phyloP scores from a whole-genome alignment of 2,888 invertebrate genomes.

The Biston stratarius region DNA sequence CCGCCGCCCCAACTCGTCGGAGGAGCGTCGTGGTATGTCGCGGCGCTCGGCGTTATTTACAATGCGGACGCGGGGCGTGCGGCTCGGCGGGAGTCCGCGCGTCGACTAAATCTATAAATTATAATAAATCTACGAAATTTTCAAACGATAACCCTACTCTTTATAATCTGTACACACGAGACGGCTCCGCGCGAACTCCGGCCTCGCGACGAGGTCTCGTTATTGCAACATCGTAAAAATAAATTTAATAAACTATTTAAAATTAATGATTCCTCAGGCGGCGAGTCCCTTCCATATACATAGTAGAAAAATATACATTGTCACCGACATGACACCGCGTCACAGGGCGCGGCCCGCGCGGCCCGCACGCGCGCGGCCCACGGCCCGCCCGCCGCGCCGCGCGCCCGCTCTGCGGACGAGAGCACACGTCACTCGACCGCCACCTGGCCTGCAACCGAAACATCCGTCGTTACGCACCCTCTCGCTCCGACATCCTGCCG shows the following conservation, averaged over 20 bases:
- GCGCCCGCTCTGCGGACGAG: neutral
- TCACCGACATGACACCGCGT: slow-evolving; percentile 67
- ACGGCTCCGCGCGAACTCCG: slow-evolving; percentile 63
- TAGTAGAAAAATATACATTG: slow-evolving; percentile 84
- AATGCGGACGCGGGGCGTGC: slow-evolving; percentile 46
- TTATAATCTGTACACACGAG: slow-evolving; percentile 66
- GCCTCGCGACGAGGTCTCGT: slow-evolving; percentile 61
- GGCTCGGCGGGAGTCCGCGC: slow-evolving; percentile 2
- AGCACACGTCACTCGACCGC: neutral
- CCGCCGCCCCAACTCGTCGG: no score
- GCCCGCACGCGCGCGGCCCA: slow-evolving; percentile 3
- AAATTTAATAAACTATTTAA: slow-evolving; percentile 45
- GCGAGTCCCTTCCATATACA: slow-evolving; percentile 70
- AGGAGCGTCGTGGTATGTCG: slow-evolving; percentile 52
- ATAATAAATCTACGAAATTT: slow-evolving; percentile 44
- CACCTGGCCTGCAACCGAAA: no score
- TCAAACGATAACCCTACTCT: slow-evolving; percentile 52
- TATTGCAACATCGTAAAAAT: slow-evolving; percentile 70
- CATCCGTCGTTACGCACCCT: no score
- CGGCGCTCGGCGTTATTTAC: slow-evolving; percentile 70
- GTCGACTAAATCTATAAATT: slow-evolving; percentile 33
- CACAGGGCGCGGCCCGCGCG: slow-evolving; percentile 47
- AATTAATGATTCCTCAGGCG: slow-evolving; percentile 64
- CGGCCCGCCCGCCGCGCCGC: slow-evolving; percentile 32
- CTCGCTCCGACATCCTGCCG: no score